phyloP scores from a whole-genome alignment of 92 coral and sea anemone genomes.

The Porites lobata region DNA sequence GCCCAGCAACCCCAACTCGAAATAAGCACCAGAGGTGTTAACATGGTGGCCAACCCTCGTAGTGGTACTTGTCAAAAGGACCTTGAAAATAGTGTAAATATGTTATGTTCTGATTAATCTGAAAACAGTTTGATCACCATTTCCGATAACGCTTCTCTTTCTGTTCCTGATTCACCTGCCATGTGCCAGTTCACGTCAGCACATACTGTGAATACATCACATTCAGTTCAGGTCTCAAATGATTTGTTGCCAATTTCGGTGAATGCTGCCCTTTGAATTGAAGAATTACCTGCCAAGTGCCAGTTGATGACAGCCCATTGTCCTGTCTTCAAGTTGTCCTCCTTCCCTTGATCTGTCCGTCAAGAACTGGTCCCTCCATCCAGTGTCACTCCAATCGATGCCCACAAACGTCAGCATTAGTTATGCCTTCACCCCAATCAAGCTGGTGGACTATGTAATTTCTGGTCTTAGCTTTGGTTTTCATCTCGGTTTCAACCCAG shows the following conservation, averaged over 20 bases:
- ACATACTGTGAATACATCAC: too few relatives aligned
- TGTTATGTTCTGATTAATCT: not conserved
- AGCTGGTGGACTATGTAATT: slow-evolving; percentile 8
- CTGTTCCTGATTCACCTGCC: not conserved
- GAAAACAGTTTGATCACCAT: not conserved
- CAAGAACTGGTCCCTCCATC: too few relatives aligned
- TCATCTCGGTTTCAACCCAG: slow-evolving; percentile 26
- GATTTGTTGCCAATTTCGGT: too few relatives aligned
- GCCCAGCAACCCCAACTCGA: not conserved
- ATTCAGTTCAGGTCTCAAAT: too few relatives aligned
- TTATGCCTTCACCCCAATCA: not conserved
- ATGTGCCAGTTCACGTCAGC: not conserved
- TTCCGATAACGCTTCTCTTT: not conserved
- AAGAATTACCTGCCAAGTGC: too few relatives aligned
- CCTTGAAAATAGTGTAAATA: not conserved
- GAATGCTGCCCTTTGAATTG: too few relatives aligned
- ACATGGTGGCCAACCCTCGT: not conserved
- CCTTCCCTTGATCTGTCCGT: too few relatives aligned
- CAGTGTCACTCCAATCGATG: too few relatives aligned
- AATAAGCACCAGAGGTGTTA: not conserved
- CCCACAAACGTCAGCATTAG: too few relatives aligned
- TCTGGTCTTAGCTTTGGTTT: slow-evolving; percentile 21
- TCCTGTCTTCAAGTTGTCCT: too few relatives aligned
- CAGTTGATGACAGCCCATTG: too few relatives aligned
- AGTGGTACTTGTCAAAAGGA: not conserved